These are phyloP conservation scores for Carassius carassius DNA, from an alignment of 2,113 vertebrate species.

Conservation along the genomic window DNA sequence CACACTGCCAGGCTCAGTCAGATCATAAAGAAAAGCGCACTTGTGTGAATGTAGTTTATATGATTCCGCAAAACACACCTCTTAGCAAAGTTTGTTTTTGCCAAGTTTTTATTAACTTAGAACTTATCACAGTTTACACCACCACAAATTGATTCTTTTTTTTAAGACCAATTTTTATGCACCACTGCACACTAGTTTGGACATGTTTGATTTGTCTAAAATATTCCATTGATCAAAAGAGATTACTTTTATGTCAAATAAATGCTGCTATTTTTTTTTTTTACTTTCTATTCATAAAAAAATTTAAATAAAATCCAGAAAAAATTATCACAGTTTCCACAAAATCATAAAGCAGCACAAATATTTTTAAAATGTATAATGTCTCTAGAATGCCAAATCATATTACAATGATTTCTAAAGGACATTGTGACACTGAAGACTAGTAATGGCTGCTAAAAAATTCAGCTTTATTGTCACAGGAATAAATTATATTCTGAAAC, in stretches of 20 bases:
- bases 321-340: neutral
- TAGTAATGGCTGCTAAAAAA: neutral
- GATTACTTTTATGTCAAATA: neutral
- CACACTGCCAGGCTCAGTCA: conserved; percentile 1
- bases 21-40: neutral
- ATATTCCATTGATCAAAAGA: too few relatives aligned
- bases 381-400: neutral
- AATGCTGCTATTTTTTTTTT: neutral
- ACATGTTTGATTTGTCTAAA: too few relatives aligned
- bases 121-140: neutral
- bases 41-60: conserved; percentile 13
- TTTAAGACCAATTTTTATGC: neutral
- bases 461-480: neutral
- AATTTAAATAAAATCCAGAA: neutral
- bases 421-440: neutral
- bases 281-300: neutral
- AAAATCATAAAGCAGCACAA: neutral
- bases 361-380: neutral
- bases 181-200: neutral
- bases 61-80: neutral
- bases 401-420: neutral
- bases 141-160: neutral
- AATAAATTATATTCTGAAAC: neutral
- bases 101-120: conserved; percentile 4
- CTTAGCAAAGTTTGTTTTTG: neutral